Percentiles rank a stretch among this genome's conserved stretches.
These are phyloP conservation scores for Rhizoglyphus robini DNA, from an alignment of 1,140 invertebrate genomes.

Conservation along the genomic window DNA sequence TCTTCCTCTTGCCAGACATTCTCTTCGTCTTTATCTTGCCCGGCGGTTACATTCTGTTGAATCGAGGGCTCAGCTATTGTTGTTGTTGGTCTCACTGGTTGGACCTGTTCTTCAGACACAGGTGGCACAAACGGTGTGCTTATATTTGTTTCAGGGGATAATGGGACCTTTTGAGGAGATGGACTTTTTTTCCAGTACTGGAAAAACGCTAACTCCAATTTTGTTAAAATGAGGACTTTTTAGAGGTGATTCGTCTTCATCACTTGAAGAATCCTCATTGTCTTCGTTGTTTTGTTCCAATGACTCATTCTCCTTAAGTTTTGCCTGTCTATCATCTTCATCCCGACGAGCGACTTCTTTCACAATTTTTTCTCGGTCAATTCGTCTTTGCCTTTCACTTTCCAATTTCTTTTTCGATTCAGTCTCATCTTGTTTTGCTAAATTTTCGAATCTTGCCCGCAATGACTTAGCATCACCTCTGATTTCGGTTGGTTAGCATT, in stretches of 20 bases:
- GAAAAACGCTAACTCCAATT: constrained; percentile 1
- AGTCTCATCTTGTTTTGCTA: constrained; percentile 46
- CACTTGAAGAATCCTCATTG: background rate
- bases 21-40: constrained; percentile 5
- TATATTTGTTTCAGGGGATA: background rate
- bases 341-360: constrained; percentile 27
- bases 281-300: background rate
- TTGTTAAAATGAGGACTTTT: background rate
- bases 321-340: constrained; percentile 26
- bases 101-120: too few relatives aligned
- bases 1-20: background rate
- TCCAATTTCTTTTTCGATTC: constrained; percentile 38
- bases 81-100: background rate
- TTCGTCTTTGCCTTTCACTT: constrained; percentile 38
- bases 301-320: constrained; percentile 1
- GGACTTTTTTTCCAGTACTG: background rate
- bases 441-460: constrained; percentile 63
- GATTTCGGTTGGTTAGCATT: constrained; percentile 34
- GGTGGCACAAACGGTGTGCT: background rate
- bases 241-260: background rate
- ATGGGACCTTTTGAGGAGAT: background rate
- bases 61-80: background rate
- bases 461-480: constrained; percentile 53
- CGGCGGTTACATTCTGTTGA: background rate
- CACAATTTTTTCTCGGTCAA: constrained; percentile 28